Evolutionary conservation across 1,140 invertebrate genomes (phyloP).

Genomic region (Heterodera carotae): DNA sequence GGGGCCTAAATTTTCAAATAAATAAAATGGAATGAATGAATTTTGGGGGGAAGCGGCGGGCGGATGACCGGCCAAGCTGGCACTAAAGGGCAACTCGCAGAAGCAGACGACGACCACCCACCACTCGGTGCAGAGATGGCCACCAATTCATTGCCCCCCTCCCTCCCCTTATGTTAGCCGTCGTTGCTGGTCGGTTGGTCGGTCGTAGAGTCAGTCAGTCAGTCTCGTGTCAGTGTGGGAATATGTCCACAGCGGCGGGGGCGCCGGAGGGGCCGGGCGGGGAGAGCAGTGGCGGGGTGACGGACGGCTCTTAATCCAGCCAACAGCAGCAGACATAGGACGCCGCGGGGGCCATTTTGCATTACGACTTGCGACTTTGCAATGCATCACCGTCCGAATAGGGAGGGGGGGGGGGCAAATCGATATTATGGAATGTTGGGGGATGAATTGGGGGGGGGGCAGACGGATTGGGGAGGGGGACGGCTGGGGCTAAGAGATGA

Average conservation of each 20-base stretch:
- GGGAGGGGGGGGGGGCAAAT: slow-evolving; percentile 6
- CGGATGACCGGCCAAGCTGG: too few species aligned
- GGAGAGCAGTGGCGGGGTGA: too few species aligned
- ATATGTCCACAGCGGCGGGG: background rate
- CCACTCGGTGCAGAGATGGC: too few species aligned
- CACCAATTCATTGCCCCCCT: background rate
- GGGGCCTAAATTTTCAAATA: too few species aligned
- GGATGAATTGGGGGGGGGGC: background rate
- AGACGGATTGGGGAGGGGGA: background rate
- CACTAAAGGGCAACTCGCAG: too few species aligned
- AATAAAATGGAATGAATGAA: too few species aligned
- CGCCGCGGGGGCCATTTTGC: slow-evolving; percentile 4
- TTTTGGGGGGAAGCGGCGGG: too few species aligned
- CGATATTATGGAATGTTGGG: background rate
- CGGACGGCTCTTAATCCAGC: background rate
- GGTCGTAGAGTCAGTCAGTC: too few species aligned
- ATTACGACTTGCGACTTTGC: slow-evolving; percentile 16
- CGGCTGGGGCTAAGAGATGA: background rate
- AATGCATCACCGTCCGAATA: slow-evolving; percentile 5
- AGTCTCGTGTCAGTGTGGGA: background rate
- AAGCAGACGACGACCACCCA: too few species aligned
- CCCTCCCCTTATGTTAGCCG: too few species aligned
- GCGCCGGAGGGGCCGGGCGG: too few species aligned
- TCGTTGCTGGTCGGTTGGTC: background rate
- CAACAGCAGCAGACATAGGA: background rate